Percentiles rank a stretch among this genome's conserved stretches.
These are phyloP conservation scores for Drosophila bunnanda DNA, from an alignment of 2,888 invertebrate species.

Conservation along the genomic window DNA sequence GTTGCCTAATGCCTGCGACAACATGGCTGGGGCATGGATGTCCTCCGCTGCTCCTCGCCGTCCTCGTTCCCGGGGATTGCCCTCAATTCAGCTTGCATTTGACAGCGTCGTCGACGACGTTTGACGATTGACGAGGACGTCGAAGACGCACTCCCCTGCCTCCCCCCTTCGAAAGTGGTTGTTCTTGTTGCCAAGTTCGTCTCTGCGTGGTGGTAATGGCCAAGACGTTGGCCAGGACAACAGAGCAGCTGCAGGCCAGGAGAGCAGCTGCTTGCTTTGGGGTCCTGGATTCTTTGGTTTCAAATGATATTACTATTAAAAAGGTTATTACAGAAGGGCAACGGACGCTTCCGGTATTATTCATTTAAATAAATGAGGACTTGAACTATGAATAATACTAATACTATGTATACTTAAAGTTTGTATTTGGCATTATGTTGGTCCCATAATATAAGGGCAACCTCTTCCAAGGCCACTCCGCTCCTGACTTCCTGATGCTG, in stretches of 20 bases:
- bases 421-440: neutral
- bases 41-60: constrained; percentile 39
- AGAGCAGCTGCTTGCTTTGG: constrained; percentile 1
- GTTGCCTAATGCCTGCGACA: constrained; percentile 80
- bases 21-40: constrained; percentile 66
- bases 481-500: constrained; percentile 51
- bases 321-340: neutral
- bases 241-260: constrained; percentile 18
- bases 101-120: constrained; percentile 79
- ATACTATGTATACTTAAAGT: neutral
- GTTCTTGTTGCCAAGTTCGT: constrained; percentile 57
- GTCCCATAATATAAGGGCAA: neutral
- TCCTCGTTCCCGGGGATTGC: neutral
- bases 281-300: neutral
- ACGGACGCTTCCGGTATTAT: neutral
- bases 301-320: neutral
- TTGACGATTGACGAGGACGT: constrained; percentile 83
- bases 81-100: constrained; percentile 68
- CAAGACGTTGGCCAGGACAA: constrained; percentile 54
- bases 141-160: constrained; percentile 50
- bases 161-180: constrained; percentile 18
- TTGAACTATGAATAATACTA: neutral
- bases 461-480: constrained; percentile 15
- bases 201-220: constrained; percentile 58
- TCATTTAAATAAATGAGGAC: neutral